phyloP scores from a whole-genome alignment of 2,113 vertebrate genomes.

The Cairina moschata region DNA sequence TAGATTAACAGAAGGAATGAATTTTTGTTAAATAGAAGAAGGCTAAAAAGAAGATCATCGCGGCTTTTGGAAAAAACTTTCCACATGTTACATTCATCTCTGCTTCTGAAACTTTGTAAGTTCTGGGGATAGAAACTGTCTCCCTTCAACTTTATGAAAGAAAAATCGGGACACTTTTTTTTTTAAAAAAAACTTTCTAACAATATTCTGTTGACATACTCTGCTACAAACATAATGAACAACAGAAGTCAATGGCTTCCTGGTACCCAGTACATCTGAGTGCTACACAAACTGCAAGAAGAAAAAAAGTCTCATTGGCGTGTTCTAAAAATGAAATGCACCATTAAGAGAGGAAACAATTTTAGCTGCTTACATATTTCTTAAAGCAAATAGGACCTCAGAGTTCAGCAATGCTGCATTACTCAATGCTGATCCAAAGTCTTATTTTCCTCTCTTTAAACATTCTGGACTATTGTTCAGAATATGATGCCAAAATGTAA shows the following conservation, averaged over 20 bases:
- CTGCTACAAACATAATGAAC: background rate
- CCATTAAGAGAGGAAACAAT: slow-evolving; percentile 62
- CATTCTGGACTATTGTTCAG: slow-evolving; percentile 68
- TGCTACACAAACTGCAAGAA: slow-evolving; percentile 24
- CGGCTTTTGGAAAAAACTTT: background rate
- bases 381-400: slow-evolving; percentile 33
- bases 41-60: background rate
- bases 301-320: slow-evolving; percentile 12
- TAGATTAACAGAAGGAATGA: background rate
- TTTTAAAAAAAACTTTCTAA: background rate
- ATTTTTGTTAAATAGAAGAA: background rate
- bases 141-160: background rate
- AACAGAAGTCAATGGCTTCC: slow-evolving; percentile 24
- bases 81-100: background rate
- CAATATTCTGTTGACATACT: background rate
- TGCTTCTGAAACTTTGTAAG: background rate
- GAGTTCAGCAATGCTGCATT: slow-evolving; percentile 29
- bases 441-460: slow-evolving; percentile 58
- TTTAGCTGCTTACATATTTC: slow-evolving; percentile 55
- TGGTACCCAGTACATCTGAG: slow-evolving; percentile 39
- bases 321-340: slow-evolving; percentile 49
- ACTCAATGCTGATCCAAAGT: slow-evolving; percentile 35
- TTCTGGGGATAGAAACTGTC: background rate
- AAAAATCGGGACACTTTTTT: background rate
- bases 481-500: slow-evolving; percentile 69